Base-by-base conservation (phyloP, 2,888 invertebrate genomes). In the Perizoma flavofasciatum region DNA sequence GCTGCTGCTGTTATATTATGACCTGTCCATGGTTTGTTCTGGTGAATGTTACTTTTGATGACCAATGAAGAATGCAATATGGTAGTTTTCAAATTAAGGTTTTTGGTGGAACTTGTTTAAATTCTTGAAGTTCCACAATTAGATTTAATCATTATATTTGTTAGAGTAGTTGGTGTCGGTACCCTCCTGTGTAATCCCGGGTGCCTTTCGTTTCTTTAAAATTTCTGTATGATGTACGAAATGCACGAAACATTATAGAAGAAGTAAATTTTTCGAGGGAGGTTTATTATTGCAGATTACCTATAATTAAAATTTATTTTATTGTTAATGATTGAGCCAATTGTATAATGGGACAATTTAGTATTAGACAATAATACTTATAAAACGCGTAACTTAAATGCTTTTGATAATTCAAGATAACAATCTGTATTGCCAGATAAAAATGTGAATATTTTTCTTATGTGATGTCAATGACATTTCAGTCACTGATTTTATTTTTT, bases 241-340 rank as follows among this genome's bases (percentile, higher is more conserved):
- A 96, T 96, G 95, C 95, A 96, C 95, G 95, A 95, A 96, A 95
- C 95, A 94, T 95, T 22, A 94, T 95, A 95, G 96, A 96, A 95
- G 95, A 95, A 85, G 79, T 87, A 81, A 85, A 86, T 88, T 81
- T 85, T 82, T 82, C 82, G 77, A 76, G 76, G 64, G 75, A 83
- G 80, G 79, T 79, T 81, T 78, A 83, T 81, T 79, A 77, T 75
- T 74, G 77, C 81, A 81, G 79, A 85, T 82, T 78, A 79, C 81
- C 22, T 83, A 81, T 89, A 86, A 87, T 89, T 87, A 88, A 84
- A 89, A 88, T 82, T 88, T 85, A 86, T 89, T 77, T 90, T 87
- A 89, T 86, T 83, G 83, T 85, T 85, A 83, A 84, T 78, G 73
- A 85, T 83, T 83, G 82, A 86, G 83, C 88, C 88, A 88, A 87